A percentile compares a stretch with the other conserved stretches of the same genome.
Evolutionary conservation across 2,113 vertebrate species (phyloP).

Genomic region (Egretta garzetta): DNA sequence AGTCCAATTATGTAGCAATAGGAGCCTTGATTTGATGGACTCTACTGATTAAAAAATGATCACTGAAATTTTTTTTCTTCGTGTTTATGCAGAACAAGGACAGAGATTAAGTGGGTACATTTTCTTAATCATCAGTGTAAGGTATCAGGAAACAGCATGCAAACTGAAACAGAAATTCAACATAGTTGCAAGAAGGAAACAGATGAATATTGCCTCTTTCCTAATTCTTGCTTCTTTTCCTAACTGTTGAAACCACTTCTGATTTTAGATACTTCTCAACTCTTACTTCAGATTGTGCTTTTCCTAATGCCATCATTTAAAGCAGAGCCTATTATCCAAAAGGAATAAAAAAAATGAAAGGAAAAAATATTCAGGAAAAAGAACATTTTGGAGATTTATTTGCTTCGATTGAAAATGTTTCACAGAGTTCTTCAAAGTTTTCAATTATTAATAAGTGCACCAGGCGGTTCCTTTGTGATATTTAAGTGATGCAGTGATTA

Average conservation of each 20-base stretch:
- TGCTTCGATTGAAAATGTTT: conserved; percentile 22
- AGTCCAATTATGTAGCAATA: neutral
- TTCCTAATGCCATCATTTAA: neutral
- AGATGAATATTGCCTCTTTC: neutral
- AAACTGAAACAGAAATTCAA: neutral
- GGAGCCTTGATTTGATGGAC: neutral
- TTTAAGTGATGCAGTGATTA: conserved; percentile 35
- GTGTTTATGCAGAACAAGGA: neutral
- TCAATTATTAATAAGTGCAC: conserved; percentile 36
- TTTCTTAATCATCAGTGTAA: neutral
- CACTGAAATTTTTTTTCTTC: neutral
- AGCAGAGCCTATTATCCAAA: neutral
- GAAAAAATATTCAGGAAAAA: neutral
- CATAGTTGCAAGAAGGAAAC: neutral
- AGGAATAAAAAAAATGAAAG: neutral
- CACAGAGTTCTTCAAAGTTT: neutral
- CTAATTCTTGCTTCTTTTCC: neutral
- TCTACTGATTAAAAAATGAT: neutral
- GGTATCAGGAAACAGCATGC: neutral
- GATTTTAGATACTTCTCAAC: neutral
- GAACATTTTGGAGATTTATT: neutral
- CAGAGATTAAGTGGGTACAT: neutral
- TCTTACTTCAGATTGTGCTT: neutral
- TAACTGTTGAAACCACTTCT: neutral
- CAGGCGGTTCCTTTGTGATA: conserved; percentile 15